Conservation (phyloP, 2,113 vertebrate genomes). For the Azemiops feae region DNA sequence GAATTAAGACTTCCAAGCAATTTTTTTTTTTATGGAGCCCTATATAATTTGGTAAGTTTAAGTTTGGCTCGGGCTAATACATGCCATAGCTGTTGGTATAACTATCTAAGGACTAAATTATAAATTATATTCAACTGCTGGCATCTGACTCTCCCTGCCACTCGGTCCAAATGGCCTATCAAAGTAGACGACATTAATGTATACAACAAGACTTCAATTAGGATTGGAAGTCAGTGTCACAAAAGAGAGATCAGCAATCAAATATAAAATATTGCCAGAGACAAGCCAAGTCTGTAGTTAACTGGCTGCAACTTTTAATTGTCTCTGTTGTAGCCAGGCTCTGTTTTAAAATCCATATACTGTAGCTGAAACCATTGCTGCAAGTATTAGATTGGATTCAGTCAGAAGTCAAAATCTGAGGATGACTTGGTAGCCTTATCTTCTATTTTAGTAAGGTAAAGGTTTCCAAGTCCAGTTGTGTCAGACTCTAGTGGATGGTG, state of each 20-base stretch:
- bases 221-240: background rate
- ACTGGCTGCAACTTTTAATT: background rate
- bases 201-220: background rate
- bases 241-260: background rate
- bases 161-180: background rate
- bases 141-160: background rate
- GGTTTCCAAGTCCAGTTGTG: background rate
- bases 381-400: background rate
- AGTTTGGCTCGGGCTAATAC: background rate
- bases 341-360: background rate
- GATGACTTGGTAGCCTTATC: background rate
- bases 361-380: background rate
- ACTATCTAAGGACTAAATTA: background rate
- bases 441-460: background rate
- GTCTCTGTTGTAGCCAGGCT: background rate
- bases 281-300: background rate
- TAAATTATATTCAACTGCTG: background rate
- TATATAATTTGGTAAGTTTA: background rate
- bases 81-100: background rate
- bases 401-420: background rate
- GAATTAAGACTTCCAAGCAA: background rate
- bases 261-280: background rate
- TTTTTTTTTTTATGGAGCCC: background rate
- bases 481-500: background rate
- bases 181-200: background rate